Base-by-base conservation (phyloP, 2,888 invertebrate genomes). In the Melanostoma mellinum region DNA sequence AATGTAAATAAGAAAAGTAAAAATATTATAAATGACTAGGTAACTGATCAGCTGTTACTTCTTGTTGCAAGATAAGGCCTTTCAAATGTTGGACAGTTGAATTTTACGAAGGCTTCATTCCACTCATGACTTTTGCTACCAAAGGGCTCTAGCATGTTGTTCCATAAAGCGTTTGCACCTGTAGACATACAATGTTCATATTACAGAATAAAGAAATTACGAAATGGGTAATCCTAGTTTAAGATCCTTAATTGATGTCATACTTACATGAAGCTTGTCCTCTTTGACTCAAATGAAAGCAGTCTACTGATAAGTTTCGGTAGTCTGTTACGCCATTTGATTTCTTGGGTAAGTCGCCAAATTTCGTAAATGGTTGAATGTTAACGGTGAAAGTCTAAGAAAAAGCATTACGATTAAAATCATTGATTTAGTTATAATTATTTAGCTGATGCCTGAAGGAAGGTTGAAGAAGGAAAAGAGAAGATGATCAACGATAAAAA, bases 251-350 rank as follows among this genome's bases (percentile, higher is more conserved):
- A 8, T 8, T 32, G 40, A 38, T 9, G 9, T 6, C 30, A 52
- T 46, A 77, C 85, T 42, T 56, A 94, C 94, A 91, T 89, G 89
- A 88, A 2, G 94, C 93, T 81, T 94, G 92, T 10, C 92, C 91
- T 86, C 92, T 93, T 87, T 94, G 94, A 85, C 93, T 94, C 4
- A 94, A 89, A 87, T 94, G 94, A 86, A 94, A 94, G 88, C 94
- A 94, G 87, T 94, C 94, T 44, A 89, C 88, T 0, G 94, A 93
- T 58, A 94, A 88, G 88, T 92, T 93, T 0, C 92, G 89, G 46
- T 91, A 90, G 88, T 94, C 94, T 0, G 91, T 89, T 0, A 85
- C 85, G 0, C 92, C 93, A 53, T 92, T 87, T 1, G 88, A 85
- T 0, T 76, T 88, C 20, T 76, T 87, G 0, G 93, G 93, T 60